These are phyloP conservation scores for Rhadinocentrus ornatus DNA, from an alignment of 2,797 vertebrate species.

Conservation along the genomic window DNA sequence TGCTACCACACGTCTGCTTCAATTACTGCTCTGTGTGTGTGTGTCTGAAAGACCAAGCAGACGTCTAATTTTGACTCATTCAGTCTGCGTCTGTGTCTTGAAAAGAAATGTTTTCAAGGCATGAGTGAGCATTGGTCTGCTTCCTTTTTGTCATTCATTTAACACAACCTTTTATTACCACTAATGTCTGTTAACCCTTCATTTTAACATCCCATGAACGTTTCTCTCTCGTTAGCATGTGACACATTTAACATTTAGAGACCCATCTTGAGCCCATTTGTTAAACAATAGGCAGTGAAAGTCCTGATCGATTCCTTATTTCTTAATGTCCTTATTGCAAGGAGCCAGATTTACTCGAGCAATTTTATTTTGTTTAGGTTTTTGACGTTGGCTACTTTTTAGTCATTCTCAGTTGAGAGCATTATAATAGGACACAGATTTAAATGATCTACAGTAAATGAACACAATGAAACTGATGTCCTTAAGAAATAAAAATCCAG, in stretches of 20 bases:
- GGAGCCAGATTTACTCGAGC: neutral
- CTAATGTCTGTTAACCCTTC: conserved; percentile 40
- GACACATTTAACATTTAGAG: neutral
- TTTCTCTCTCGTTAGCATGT: conserved; percentile 7
- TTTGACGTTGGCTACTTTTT: neutral
- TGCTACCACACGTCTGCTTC: conserved; percentile 46
- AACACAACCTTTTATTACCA: conserved; percentile 29
- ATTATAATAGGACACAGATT: neutral
- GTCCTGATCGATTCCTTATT: neutral
- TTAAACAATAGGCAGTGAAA: neutral
- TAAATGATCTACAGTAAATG: neutral
- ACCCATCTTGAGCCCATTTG: neutral
- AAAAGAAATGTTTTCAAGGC: conserved; percentile 39
- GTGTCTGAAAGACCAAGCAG: conserved; percentile 10
- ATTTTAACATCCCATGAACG: conserved; percentile 12
- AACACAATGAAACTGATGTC: neutral
- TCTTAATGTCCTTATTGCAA: neutral
- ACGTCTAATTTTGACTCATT: conserved; percentile 45
- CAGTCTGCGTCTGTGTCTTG: conserved; percentile 21
- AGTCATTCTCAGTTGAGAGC: neutral
- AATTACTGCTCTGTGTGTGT: conserved; percentile 11
- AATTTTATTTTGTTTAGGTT: neutral
- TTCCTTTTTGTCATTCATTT: conserved; percentile 34
- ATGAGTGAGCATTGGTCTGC: conserved; percentile 33
- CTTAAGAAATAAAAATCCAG: neutral